Percentiles rank a stretch among this genome's conserved stretches.
phyloP scores from a whole-genome alignment of 37 sponge, comb jelly and placozoan genomes.

The Cladorhizidae sp. region DNA sequence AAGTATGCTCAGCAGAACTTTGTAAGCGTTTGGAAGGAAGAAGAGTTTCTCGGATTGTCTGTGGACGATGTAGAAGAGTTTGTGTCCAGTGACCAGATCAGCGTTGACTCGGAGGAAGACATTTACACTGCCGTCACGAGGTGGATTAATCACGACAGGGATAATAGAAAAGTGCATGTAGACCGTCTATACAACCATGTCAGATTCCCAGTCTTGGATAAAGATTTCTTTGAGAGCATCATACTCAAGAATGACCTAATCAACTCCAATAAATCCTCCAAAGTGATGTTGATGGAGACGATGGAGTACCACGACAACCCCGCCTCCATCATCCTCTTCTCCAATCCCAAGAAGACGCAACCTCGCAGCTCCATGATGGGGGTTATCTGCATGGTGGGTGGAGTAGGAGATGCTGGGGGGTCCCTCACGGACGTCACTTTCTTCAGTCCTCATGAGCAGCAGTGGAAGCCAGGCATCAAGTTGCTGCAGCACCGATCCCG shows the following conservation, averaged over 20 bases:
- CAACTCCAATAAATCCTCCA: background rate
- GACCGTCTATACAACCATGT: slow-evolving; percentile 63
- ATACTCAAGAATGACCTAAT: slow-evolving; percentile 32
- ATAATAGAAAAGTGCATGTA: slow-evolving; percentile 9
- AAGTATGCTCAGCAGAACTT: slow-evolving; percentile 64
- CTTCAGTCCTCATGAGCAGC: slow-evolving; percentile 71
- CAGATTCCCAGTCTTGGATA: slow-evolving; percentile 73
- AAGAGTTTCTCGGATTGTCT: slow-evolving; percentile 68
- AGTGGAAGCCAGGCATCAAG: slow-evolving; percentile 73
- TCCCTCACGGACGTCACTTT: slow-evolving; percentile 54
- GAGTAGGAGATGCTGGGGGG: slow-evolving; percentile 60
- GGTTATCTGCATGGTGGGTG: slow-evolving; percentile 72
- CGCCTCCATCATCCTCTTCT: slow-evolving; percentile 47
- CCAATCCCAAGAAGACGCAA: slow-evolving; percentile 68
- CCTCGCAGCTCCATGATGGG: slow-evolving; percentile 72
- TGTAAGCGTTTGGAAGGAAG: slow-evolving; percentile 21
- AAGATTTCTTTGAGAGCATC: slow-evolving; percentile 37
- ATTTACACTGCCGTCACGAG: slow-evolving; percentile 70
- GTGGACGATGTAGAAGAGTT: slow-evolving; percentile 51
- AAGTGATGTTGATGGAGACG: slow-evolving; percentile 65
- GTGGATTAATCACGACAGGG: slow-evolving; percentile 77
- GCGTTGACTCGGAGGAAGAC: slow-evolving; percentile 70
- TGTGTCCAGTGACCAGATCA: slow-evolving; percentile 57
- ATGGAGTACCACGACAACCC: slow-evolving; percentile 75
- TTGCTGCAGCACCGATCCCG: slow-evolving; percentile 59